Percentiles rank a stretch among this genome's conserved stretches.
Conservation (phyloP, 2,113 vertebrate species). For the Acinonyx jubatus region DNA sequence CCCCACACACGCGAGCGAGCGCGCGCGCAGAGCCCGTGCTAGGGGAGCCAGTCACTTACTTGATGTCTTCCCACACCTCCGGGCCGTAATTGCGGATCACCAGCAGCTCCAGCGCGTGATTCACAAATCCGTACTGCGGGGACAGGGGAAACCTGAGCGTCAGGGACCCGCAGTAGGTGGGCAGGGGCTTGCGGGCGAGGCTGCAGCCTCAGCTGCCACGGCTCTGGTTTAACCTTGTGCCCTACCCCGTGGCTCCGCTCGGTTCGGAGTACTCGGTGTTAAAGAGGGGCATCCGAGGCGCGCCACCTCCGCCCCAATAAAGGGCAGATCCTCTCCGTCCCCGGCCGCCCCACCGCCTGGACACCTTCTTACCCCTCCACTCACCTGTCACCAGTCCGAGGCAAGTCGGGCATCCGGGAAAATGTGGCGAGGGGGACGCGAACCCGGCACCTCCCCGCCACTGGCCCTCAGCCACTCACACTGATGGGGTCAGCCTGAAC, state of each 20-base stretch:
- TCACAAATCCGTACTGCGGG: conserved; percentile 97
- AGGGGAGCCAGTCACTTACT: conserved; percentile 87
- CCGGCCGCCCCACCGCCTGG: not conserved
- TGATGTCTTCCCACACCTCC: conserved; percentile 99
- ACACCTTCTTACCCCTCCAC: not conserved
- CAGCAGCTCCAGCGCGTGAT: conserved; percentile 98
- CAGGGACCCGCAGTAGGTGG: not conserved
- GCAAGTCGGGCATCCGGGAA: not conserved
- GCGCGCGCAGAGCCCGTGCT: not conserved
- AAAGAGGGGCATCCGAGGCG: no score
- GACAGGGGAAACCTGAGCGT: not conserved
- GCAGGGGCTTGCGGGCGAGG: not conserved
- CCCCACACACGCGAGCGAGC: no score
- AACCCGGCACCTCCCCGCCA: not conserved
- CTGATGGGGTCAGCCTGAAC: no score
- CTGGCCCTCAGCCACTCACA: not conserved
- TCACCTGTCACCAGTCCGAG: conserved; percentile 43
- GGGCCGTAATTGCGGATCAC: conserved; percentile 97
- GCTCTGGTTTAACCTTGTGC: not conserved
- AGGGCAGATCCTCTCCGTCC: not conserved
- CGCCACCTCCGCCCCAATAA: not conserved
- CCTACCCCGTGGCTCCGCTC: not conserved
- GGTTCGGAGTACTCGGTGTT: not conserved
- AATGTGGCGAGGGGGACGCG: not conserved
- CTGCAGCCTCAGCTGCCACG: not conserved